These are phyloP conservation scores for Cryptocephalus primarius DNA, from an alignment of 2,888 invertebrate genomes.

Conservation along the genomic window DNA sequence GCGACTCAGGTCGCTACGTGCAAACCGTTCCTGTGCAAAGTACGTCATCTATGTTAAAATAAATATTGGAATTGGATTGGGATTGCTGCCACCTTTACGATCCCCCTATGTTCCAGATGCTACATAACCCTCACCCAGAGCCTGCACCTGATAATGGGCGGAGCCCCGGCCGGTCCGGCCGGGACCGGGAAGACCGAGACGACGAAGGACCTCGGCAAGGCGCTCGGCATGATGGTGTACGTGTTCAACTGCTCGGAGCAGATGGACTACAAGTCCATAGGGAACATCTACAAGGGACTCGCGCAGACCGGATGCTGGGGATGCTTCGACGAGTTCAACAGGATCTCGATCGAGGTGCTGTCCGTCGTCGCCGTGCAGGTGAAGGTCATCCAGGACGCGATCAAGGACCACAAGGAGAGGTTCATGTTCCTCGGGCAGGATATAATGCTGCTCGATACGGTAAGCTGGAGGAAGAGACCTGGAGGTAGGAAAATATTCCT, in stretches of 20 bases:
- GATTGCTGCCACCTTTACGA: no score
- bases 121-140: conserved; percentile 85
- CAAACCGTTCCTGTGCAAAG: no score
- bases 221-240: conserved; percentile 91
- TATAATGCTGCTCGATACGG: conserved; percentile 61
- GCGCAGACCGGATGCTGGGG: conserved; percentile 95
- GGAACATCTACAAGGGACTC: conserved; percentile 90
- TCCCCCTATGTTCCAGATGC: conserved; percentile 55
- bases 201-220: conserved; percentile 89
- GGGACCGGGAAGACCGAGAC: conserved; percentile 96
- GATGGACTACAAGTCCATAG: conserved; percentile 94
- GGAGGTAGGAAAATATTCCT: no score
- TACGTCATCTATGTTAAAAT: no score
- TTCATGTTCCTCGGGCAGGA: conserved; percentile 81
- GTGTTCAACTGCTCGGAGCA: conserved; percentile 91
- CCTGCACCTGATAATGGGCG: conserved; percentile 83
- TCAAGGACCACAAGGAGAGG: conserved; percentile 65
- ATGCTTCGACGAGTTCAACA: conserved; percentile 93
- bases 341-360: conserved; percentile 88
- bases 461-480: no score
- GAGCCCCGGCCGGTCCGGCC: conserved; percentile 94
- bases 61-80: no score
- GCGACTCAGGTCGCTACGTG: no score
- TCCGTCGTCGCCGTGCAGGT: conserved; percentile 95
- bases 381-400: conserved; percentile 74